Conservation (phyloP, 2,113 vertebrate genomes). For the Alces alces region DNA sequence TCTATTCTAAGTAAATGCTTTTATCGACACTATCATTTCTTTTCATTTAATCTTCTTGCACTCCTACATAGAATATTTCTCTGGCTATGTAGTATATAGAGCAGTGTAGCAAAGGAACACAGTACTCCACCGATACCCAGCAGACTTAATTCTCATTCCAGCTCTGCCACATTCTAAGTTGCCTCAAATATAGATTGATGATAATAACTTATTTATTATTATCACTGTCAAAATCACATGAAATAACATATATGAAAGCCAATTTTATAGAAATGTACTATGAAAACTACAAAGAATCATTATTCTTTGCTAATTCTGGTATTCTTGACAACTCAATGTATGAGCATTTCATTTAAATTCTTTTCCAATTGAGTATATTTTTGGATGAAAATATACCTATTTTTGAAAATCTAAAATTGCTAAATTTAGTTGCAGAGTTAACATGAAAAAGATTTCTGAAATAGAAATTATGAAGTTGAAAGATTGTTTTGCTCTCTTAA, state of each 20-base stretch:
- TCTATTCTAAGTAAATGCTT: neutral
- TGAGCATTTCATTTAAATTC: neutral
- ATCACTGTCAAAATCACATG: neutral
- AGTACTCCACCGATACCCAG: neutral
- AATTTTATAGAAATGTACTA: neutral
- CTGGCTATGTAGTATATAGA: neutral
- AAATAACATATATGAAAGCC: neutral
- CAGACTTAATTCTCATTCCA: neutral
- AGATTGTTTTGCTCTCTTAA: neutral
- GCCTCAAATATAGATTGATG: neutral
- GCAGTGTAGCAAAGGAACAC: neutral
- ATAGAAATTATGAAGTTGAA: neutral
- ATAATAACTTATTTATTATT: neutral
- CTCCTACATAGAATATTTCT: neutral
- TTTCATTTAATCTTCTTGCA: neutral
- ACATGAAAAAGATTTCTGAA: neutral
- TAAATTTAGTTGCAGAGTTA: neutral
- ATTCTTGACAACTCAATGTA: neutral
- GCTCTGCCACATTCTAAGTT: neutral
- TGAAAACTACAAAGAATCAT: neutral
- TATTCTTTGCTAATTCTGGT: neutral
- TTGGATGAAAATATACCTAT: neutral
- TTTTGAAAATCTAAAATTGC: neutral
- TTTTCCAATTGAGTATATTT: neutral
- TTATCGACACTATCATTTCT: neutral